Percentiles rank a stretch among this genome's conserved stretches.
Evolutionary conservation across 2,888 invertebrate species (phyloP).

Genomic region (Mythimna ferrago): DNA sequence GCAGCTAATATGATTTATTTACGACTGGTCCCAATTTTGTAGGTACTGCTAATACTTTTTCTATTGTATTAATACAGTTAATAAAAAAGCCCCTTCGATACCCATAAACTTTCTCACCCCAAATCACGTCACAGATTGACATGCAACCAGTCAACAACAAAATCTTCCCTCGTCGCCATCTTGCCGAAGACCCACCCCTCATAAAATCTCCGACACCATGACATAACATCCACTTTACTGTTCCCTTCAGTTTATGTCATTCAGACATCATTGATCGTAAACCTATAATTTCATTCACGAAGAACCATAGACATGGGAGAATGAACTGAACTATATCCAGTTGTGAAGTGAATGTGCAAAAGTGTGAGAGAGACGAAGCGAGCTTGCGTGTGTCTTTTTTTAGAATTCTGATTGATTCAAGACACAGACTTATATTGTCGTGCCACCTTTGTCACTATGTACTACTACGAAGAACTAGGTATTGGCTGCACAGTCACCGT

Average conservation of each 20-base stretch:
- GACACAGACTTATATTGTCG: not conserved
- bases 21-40: not conserved
- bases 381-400: not conserved
- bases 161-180: not conserved
- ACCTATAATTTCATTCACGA: slow-evolving; percentile 16
- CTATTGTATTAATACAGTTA: not conserved
- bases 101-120: not conserved
- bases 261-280: slow-evolving; percentile 36
- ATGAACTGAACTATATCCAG: not conserved
- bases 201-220: slow-evolving; percentile 9
- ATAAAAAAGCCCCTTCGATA: not conserved
- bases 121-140: not conserved
- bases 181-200: not conserved
- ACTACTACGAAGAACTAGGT: not conserved
- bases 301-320: slow-evolving; percentile 1
- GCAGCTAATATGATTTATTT: not conserved
- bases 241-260: slow-evolving; percentile 11
- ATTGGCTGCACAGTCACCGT: not conserved
- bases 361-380: not conserved
- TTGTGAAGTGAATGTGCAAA: not conserved
- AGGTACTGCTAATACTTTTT: not conserved
- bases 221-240: slow-evolving; percentile 6
- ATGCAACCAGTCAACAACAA: slow-evolving; percentile 1
- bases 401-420: not conserved
- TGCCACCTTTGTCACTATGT: not conserved